Percentiles rank a stretch among this genome's conserved stretches.
phyloP scores from a whole-genome alignment of 2,113 vertebrate genomes.

The Dipodomys ordii region DNA sequence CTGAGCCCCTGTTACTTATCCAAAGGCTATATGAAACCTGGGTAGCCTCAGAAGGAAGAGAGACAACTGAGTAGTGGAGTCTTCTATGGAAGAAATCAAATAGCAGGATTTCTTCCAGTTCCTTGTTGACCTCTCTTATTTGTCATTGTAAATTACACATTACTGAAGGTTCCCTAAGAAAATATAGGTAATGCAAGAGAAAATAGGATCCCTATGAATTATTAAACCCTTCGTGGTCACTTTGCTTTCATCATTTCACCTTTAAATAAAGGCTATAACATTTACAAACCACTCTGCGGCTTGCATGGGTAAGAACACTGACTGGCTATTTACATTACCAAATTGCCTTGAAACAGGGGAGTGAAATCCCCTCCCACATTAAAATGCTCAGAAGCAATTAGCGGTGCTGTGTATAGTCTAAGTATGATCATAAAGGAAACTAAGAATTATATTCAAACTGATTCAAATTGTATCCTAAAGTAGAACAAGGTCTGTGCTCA shows the following conservation, averaged over 20 bases:
- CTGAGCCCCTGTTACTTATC: not conserved
- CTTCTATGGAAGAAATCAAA: not conserved
- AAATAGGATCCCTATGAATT: conserved; percentile 47
- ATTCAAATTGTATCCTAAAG: conserved; percentile 21
- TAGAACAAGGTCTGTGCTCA: conserved; percentile 30
- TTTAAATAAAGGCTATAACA: conserved; percentile 77
- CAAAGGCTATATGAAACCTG: not conserved
- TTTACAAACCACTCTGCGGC: conserved; percentile 70
- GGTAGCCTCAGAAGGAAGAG: not conserved
- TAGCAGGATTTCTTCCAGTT: not conserved
- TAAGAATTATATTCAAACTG: conserved; percentile 63
- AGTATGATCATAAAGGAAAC: conserved; percentile 65
- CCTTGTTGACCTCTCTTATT: conserved; percentile 39
- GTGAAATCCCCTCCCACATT: conserved; percentile 59
- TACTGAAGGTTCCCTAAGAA: conserved; percentile 36
- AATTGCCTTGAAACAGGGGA: conserved; percentile 64
- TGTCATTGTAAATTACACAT: conserved; percentile 19
- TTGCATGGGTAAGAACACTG: conserved; percentile 1
- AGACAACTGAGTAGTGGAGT: not conserved
- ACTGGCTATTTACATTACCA: conserved; percentile 59
- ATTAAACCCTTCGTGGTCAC: conserved; percentile 57
- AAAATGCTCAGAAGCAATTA: conserved; percentile 73
- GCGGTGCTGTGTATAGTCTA: not conserved
- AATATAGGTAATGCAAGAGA: not conserved
- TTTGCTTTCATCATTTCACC: conserved; percentile 67